phyloP scores from a whole-genome alignment of 2,888 invertebrate genomes.

The Neoitamus cyanurus region DNA sequence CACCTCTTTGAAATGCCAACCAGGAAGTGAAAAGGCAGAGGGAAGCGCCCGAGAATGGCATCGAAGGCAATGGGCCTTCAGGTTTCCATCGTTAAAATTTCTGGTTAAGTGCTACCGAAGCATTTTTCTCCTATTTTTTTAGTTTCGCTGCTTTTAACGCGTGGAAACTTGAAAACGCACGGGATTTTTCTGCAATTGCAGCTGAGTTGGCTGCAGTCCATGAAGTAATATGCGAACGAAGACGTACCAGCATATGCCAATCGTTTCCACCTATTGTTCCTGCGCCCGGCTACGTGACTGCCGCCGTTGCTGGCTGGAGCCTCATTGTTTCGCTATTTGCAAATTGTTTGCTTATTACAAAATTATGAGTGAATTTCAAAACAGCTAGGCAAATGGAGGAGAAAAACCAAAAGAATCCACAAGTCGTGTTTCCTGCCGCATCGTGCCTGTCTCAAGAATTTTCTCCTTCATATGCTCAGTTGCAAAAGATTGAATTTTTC shows the following conservation, averaged over 20 bases:
- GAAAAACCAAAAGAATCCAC: neutral
- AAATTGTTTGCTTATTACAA: constrained; percentile 7
- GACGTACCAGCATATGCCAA: neutral
- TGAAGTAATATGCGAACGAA: neutral
- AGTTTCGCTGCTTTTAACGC: neutral
- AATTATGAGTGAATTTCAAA: constrained; percentile 4
- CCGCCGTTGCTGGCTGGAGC: neutral
- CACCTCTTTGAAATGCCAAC: neutral
- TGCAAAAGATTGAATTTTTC: neutral
- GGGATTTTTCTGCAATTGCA: neutral
- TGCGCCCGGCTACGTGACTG: neutral
- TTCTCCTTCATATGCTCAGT: neutral
- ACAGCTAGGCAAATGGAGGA: neutral
- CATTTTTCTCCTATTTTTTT: neutral
- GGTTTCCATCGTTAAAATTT: neutral
- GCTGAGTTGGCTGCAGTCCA: neutral
- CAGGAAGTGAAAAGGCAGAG: neutral
- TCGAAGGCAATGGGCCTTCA: neutral
- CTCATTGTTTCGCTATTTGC: constrained; percentile 2
- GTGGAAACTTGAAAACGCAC: neutral
- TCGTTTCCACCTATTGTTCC: constrained; percentile 14
- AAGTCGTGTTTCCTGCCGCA: neutral
- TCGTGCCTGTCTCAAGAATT: neutral
- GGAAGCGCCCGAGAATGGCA: neutral
- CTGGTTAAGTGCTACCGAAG: neutral